Evolutionary conservation across 2,797 vertebrate species (phyloP).

Genomic region (Holocentrus rufus): DNA sequence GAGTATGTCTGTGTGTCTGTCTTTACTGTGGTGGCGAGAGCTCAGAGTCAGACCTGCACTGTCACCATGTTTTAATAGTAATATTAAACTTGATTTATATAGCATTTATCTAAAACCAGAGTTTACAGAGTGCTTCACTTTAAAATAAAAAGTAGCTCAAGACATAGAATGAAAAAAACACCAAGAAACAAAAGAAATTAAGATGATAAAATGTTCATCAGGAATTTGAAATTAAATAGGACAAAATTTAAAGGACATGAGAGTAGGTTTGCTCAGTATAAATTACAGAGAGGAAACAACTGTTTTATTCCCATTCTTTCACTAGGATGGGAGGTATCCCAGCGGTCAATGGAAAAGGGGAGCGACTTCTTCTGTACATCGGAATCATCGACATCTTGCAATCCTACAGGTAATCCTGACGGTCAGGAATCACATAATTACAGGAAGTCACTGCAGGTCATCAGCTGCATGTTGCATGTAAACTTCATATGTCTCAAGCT

Average conservation of each 20-base stretch:
- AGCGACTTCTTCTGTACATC: conserved; percentile 93
- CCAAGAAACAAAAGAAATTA: too few species aligned
- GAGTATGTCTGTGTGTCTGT: background rate
- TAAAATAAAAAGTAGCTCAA: too few species aligned
- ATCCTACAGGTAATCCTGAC: conserved; percentile 89
- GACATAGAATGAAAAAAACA: too few species aligned
- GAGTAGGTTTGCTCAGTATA: background rate
- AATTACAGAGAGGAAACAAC: background rate
- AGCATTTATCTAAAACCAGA: too few species aligned
- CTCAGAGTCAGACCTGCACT: background rate
- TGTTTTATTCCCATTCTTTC: conserved; percentile 13
- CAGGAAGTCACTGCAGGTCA: background rate
- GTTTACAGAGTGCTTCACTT: too few species aligned
- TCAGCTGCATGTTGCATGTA: background rate
- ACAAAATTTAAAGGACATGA: too few species aligned
- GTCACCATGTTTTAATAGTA: background rate
- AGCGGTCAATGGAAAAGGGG: conserved; percentile 93
- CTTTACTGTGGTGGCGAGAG: background rate
- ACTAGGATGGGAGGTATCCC: conserved; percentile 97
- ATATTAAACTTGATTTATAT: too few species aligned
- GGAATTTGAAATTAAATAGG: too few species aligned
- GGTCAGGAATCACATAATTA: background rate
- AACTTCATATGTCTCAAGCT: conserved; percentile 2
- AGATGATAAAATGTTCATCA: too few species aligned
- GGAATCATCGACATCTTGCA: conserved; percentile 98